Percentiles rank a stretch among this genome's conserved stretches.
phyloP scores from a whole-genome alignment of 1,140 invertebrate species.

The Drosophila tristis region DNA sequence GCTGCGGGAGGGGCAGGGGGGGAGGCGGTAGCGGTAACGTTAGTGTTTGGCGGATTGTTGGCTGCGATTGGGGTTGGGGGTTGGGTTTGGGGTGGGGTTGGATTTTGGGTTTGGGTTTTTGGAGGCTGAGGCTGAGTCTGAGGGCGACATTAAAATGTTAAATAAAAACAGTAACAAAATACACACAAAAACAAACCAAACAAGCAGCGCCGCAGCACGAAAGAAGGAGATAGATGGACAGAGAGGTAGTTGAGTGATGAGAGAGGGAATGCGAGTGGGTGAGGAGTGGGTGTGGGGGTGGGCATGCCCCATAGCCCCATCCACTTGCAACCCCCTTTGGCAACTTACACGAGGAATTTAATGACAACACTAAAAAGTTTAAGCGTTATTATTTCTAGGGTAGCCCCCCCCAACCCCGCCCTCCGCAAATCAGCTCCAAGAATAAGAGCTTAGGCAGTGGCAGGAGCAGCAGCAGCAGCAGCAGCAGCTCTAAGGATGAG shows the following conservation, averaged over 20 bases:
- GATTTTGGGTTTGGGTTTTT: too few species aligned
- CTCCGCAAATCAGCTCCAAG: conserved; percentile 68
- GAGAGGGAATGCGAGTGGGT: too few species aligned
- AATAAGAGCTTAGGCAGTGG: conserved; percentile 67
- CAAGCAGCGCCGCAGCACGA: conserved; percentile 14
- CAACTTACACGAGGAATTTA: conserved; percentile 84
- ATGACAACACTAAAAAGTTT: conserved; percentile 85
- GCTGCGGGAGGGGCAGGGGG: conserved; percentile 38
- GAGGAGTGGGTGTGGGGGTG: not conserved
- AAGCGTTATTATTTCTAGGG: conserved; percentile 84
- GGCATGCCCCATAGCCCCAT: not conserved
- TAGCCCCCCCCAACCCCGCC: conserved; percentile 45
- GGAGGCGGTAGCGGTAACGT: not conserved
- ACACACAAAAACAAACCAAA: conserved; percentile 67
- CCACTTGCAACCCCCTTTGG: conserved; percentile 35
- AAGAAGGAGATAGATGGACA: conserved; percentile 10
- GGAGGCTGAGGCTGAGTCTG: conserved; percentile 45
- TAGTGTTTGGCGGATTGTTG: conserved; percentile 18
- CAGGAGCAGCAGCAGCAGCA: too few species aligned
- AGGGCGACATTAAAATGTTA: conserved; percentile 82
- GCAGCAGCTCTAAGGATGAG: conserved; percentile 1
- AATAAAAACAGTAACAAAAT: conserved; percentile 82
- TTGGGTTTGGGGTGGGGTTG: too few species aligned
- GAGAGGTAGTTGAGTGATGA: not conserved
- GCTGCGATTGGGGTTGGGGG: too few species aligned